Evolutionary conservation across 1,140 invertebrate genomes (phyloP).

Genomic region (Trinorchestia longiramus): DNA sequence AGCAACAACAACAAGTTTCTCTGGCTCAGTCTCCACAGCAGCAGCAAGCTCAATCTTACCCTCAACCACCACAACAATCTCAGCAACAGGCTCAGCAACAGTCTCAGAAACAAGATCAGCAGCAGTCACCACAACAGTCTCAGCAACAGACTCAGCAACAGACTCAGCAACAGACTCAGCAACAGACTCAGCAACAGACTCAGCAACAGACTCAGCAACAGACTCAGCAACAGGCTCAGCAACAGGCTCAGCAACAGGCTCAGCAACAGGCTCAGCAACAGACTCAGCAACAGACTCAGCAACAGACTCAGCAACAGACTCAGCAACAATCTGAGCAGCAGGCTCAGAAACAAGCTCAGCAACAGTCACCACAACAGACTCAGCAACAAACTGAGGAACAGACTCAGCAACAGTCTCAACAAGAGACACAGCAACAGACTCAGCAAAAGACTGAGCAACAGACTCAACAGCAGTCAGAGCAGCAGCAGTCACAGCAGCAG

Average conservation of each 20-base stretch:
- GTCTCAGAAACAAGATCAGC: constrained; percentile 11
- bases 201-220: background rate
- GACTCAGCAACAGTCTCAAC: background rate
- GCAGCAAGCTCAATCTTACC: background rate
- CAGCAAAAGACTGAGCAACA: background rate
- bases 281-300: background rate
- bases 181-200: background rate
- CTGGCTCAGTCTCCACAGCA: constrained; percentile 61
- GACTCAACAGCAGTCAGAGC: background rate
- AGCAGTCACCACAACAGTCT: background rate
- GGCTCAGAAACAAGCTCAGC: too few species aligned
- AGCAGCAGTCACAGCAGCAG: constrained; percentile 9
- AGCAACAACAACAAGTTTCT: constrained; percentile 64
- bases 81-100: background rate
- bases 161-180: background rate
- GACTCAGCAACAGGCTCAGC: background rate
- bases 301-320: background rate
- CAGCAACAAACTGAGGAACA: background rate
- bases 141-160: background rate
- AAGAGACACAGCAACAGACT: background rate
- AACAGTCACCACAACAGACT: background rate
- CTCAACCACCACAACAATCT: constrained; percentile 3
- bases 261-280: constrained; percentile 11
- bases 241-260: background rate
- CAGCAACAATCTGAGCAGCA: too few species aligned